These are phyloP conservation scores for Lethenteron reissneri DNA, from an alignment of 2,113 vertebrate genomes.

Conservation along the genomic window DNA sequence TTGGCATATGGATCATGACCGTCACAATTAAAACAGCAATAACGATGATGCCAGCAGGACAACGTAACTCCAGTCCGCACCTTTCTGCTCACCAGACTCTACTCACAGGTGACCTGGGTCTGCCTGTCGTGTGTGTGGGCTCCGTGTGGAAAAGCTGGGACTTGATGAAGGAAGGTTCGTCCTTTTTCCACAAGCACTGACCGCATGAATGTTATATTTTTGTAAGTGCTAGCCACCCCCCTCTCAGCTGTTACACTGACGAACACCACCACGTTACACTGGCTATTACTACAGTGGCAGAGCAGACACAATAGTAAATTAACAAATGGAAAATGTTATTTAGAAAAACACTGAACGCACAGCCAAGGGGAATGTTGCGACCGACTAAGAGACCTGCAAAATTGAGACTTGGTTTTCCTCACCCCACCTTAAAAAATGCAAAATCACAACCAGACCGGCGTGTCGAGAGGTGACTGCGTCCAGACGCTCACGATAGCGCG, in stretches of 20 bases:
- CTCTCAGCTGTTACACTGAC: background rate
- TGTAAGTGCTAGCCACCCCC: background rate
- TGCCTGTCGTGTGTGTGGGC: slow-evolving; percentile 71
- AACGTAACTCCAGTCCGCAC: background rate
- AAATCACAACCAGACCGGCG: too few relatives aligned
- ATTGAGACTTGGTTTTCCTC: too few relatives aligned
- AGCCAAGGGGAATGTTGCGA: too few relatives aligned
- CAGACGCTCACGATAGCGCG: too few relatives aligned
- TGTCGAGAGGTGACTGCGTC: too few relatives aligned
- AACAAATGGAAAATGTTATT: background rate
- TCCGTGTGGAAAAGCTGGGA: slow-evolving; percentile 89
- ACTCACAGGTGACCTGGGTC: slow-evolving; percentile 29
- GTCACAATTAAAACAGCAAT: too few relatives aligned
- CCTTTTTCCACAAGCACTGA: too few relatives aligned
- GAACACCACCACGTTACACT: background rate
- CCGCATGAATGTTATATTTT: background rate
- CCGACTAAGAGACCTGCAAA: too few relatives aligned
- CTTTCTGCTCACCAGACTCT: slow-evolving; percentile 25
- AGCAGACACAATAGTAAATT: background rate
- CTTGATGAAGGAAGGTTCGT: slow-evolving; percentile 38
- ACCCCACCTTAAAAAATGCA: too few relatives aligned
- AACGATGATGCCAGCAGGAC: too few relatives aligned
- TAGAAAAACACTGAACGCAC: too few relatives aligned
- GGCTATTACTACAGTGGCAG: background rate
- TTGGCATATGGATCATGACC: too few relatives aligned